Conservation (phyloP, 1,140 invertebrate species). For the Drosophila ohnishii region DNA sequence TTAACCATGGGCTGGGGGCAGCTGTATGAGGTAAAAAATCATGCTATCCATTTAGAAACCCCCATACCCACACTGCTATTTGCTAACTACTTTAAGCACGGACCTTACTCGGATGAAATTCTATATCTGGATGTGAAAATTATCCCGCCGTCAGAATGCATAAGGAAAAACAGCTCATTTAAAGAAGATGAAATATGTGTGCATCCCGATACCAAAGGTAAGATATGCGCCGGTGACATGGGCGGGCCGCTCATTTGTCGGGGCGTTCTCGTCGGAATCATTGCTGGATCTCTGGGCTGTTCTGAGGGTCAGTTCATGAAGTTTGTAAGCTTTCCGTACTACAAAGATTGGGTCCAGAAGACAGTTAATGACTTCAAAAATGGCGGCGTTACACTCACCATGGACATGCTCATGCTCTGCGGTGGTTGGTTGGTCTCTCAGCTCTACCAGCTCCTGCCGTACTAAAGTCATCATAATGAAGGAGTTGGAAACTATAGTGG, state of each 20-base stretch:
- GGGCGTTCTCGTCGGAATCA: slow-evolving; percentile 35
- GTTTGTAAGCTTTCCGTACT: slow-evolving; percentile 31
- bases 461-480: neutral
- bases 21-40: slow-evolving; percentile 41
- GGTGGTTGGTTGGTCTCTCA: neutral
- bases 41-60: neutral
- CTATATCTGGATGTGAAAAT: slow-evolving; percentile 42
- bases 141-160: neutral
- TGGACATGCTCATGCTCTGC: neutral
- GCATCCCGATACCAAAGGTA: neutral
- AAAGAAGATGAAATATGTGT: slow-evolving; percentile 21
- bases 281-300: slow-evolving; percentile 34
- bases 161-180: neutral
- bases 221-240: slow-evolving; percentile 57
- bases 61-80: neutral
- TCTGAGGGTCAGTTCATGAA: slow-evolving; percentile 26
- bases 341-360: slow-evolving; percentile 21
- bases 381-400: neutral
- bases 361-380: neutral
- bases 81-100: slow-evolving; percentile 36
- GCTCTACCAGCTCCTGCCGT: neutral
- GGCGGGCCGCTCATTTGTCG: slow-evolving; percentile 55
- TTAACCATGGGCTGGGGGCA: slow-evolving; percentile 63
- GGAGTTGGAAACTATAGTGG: neutral
- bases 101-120: slow-evolving; percentile 54